phyloP scores from a whole-genome alignment of 1,140 invertebrate genomes.

The Cataglyphis hispanica region DNA sequence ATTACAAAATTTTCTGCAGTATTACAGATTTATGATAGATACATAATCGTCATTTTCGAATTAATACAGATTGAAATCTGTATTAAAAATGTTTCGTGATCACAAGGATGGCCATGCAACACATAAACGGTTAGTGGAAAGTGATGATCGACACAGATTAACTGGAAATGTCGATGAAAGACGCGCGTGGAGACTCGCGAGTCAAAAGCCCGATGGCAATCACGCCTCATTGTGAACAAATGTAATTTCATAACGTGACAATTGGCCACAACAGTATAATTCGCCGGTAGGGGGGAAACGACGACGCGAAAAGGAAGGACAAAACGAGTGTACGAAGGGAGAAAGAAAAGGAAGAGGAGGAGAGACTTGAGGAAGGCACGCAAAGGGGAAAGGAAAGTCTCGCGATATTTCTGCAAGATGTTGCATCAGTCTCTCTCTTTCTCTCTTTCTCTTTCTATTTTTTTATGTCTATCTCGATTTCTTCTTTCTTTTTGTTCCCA shows the following conservation, averaged over 20 bases:
- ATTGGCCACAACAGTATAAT: constrained; percentile 73
- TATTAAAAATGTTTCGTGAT: constrained; percentile 4
- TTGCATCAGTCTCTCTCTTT: constrained; percentile 68
- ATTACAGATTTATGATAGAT: no score
- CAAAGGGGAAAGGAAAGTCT: constrained; percentile 58
- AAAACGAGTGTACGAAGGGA: background rate
- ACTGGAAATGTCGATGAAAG: constrained; percentile 24
- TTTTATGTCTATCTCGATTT: constrained; percentile 9
- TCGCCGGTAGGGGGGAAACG: constrained; percentile 53
- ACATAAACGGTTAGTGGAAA: constrained; percentile 34
- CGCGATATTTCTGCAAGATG: constrained; percentile 72
- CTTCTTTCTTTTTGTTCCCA: constrained; percentile 69
- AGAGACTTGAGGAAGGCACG: background rate
- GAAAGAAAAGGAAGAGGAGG: constrained; percentile 45
- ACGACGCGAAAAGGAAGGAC: constrained; percentile 41
- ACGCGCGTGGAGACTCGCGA: constrained; percentile 23
- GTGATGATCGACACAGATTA: constrained; percentile 27
- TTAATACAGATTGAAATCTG: background rate
- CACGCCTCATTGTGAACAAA: constrained; percentile 73
- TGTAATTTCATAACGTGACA: constrained; percentile 77
- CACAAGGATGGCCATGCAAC: background rate
- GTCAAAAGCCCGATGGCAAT: constrained; percentile 72
- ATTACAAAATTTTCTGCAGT: background rate
- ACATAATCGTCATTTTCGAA: background rate
- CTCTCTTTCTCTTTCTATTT: background rate